Base-by-base conservation (phyloP, 2,797 vertebrate genomes). In the Crenichthys baileyi region DNA sequence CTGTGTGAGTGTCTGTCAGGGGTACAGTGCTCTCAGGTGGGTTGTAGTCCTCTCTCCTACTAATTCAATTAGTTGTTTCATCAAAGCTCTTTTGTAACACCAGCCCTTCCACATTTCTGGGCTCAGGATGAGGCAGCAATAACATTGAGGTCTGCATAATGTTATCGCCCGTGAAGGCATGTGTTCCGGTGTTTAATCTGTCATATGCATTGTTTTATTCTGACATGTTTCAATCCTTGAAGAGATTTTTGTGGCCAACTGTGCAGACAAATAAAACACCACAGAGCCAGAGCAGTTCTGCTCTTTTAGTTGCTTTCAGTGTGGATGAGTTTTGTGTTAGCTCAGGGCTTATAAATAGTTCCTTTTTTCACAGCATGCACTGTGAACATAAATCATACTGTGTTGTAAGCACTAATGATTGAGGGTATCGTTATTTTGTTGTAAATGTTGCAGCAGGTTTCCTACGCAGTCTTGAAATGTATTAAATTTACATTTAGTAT, bases 1-100 rank as follows among this genome's bases (percentile, higher is more conserved):
- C 87, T 97, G 97, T 0, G 97, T 99, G 89, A 99, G 98, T 0
- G 95, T 99, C 85, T 99, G 98, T 93, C 98, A 99, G 92, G 98
- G 98, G 0, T 99, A 99, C 94, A 99, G 98, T 0, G 98, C 98
- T 0, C 96, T 98, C 73, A 97, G 98, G 98, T 98, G 90, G 90
- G 97, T 91, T 44, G 9, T 36, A 5, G 9, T 80, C 56, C 29
- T 80, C 46, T 85, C 36, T 22, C 80, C 61, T 77, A 41, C 83
- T 82, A 36, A 88, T 85, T 76, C 67, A 73, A 76, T 58, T 26
- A 63, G 4, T 22, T 9, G 36, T 55, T 15, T 80, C 48, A 50
- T 80, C 80, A 78, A 36, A 67, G 63, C 51, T 0, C 13, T 36
- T 75, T 61, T 63, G 31, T 72, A 58, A 61, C 51, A 48, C 63